Evolutionary conservation across 2,888 invertebrate species (phyloP).

Genomic region (Andrena praecox): DNA sequence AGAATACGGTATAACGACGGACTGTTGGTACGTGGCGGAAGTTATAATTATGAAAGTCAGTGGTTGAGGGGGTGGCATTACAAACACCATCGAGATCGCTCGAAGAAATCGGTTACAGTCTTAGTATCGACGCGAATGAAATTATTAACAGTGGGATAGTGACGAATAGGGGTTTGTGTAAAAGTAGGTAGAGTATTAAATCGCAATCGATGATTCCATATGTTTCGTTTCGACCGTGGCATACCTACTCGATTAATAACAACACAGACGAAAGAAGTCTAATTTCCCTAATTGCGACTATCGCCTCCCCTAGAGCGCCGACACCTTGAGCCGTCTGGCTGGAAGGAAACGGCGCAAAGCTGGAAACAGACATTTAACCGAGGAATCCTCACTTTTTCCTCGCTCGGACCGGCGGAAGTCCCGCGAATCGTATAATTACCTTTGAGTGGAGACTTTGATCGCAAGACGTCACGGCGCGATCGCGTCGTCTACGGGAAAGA

Average conservation of each 20-base stretch:
- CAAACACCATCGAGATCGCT: neutral
- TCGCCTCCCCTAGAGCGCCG: neutral
- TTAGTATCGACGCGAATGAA: too few relatives aligned
- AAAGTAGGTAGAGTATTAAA: too few relatives aligned
- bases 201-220: neutral
- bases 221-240: neutral
- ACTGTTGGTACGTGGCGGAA: slow-evolving; percentile 58
- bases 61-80: slow-evolving; percentile 5
- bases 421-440: slow-evolving; percentile 52
- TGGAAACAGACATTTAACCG: neutral
- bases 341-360: neutral
- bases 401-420: slow-evolving; percentile 20
- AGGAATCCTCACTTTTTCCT: slow-evolving; percentile 26
- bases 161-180: too few relatives aligned
- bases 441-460: slow-evolving; percentile 62
- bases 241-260: neutral
- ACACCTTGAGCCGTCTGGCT: neutral
- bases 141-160: too few relatives aligned
- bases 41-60: slow-evolving; percentile 72
- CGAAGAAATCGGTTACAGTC: too few relatives aligned
- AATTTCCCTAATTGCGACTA: neutral
- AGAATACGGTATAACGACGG: slow-evolving; percentile 70
- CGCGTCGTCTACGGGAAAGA: slow-evolving; percentile 52
- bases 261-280: neutral
- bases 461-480: slow-evolving; percentile 61